Percentiles rank a stretch among this genome's conserved stretches.
Evolutionary conservation across 2,888 invertebrate species (phyloP).

Genomic region (Doris montereyensis): DNA sequence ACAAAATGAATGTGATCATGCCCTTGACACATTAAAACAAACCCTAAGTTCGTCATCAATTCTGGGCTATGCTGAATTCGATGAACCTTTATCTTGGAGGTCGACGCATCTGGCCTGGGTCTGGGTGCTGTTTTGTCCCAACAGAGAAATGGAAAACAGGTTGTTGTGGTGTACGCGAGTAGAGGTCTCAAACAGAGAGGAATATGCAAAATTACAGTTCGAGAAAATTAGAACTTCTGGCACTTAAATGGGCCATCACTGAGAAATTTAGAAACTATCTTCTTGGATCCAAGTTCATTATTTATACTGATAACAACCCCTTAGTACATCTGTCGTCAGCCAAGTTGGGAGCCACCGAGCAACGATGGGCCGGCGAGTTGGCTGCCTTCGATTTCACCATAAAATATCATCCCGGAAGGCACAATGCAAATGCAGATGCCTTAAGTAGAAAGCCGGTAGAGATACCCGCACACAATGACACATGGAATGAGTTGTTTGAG

Average conservation of each 20-base stretch:
- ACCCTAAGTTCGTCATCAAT: not conserved
- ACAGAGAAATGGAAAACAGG: slow-evolving; percentile 24
- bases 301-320: slow-evolving; percentile 43
- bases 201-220: slow-evolving; percentile 44
- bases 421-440: slow-evolving; percentile 41
- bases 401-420: slow-evolving; percentile 31
- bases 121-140: too few species aligned
- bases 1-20: not conserved
- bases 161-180: slow-evolving; percentile 44
- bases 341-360: slow-evolving; percentile 41
- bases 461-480: not conserved
- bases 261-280: slow-evolving; percentile 45
- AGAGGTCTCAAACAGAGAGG: slow-evolving; percentile 36
- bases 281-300: slow-evolving; percentile 31
- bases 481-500: not conserved
- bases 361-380: slow-evolving; percentile 42
- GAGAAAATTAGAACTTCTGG: slow-evolving; percentile 46
- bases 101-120: slow-evolving; percentile 42
- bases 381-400: slow-evolving; percentile 38
- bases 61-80: not conserved
- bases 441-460: slow-evolving; percentile 26
- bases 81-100: slow-evolving; percentile 28
- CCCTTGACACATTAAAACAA: not conserved
- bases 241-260: slow-evolving; percentile 40
- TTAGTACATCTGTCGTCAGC: slow-evolving; percentile 32